Evolutionary conservation across 2,888 invertebrate species (phyloP).

Genomic region (Tiliacea aurago): DNA sequence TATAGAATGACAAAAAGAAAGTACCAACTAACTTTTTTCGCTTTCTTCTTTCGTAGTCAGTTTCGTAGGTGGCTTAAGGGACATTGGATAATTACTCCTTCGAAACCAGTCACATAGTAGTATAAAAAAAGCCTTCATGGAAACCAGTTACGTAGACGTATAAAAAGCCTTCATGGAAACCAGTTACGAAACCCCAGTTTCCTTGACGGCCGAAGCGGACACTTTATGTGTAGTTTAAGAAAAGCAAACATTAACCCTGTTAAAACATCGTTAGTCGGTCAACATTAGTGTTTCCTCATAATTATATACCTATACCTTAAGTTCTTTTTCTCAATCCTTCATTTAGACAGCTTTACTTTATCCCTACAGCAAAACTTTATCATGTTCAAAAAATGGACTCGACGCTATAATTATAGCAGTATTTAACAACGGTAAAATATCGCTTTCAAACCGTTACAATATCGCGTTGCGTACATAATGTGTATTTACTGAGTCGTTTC

Average conservation of each 20-base stretch:
- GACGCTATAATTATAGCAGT: conserved; percentile 18
- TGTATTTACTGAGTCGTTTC: conserved; percentile 75
- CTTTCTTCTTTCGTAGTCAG: too few relatives aligned
- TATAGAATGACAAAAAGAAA: too few relatives aligned
- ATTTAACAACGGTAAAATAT: conserved; percentile 49
- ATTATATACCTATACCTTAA: not conserved
- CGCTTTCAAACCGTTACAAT: conserved; percentile 46
- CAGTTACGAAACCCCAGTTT: too few relatives aligned
- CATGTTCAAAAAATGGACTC: conserved; percentile 1
- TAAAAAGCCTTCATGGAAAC: too few relatives aligned
- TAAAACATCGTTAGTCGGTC: not conserved
- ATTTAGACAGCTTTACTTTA: conserved; percentile 13
- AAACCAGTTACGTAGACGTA: too few relatives aligned
- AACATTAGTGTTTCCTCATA: not conserved
- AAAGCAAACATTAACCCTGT: not conserved
- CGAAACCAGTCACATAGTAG: too few relatives aligned
- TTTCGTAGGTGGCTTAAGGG: too few relatives aligned
- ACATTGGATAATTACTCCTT: too few relatives aligned
- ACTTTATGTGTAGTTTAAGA: not conserved
- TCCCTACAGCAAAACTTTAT: not conserved
- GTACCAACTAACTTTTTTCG: too few relatives aligned
- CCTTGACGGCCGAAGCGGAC: too few relatives aligned
- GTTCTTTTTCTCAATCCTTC: conserved; percentile 4
- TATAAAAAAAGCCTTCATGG: too few relatives aligned
- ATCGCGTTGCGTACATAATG: conserved; percentile 59